A percentile compares a stretch with the other conserved stretches of the same genome.
phyloP scores from a whole-genome alignment of 2,888 invertebrate genomes.

The Tridacna gigas region DNA sequence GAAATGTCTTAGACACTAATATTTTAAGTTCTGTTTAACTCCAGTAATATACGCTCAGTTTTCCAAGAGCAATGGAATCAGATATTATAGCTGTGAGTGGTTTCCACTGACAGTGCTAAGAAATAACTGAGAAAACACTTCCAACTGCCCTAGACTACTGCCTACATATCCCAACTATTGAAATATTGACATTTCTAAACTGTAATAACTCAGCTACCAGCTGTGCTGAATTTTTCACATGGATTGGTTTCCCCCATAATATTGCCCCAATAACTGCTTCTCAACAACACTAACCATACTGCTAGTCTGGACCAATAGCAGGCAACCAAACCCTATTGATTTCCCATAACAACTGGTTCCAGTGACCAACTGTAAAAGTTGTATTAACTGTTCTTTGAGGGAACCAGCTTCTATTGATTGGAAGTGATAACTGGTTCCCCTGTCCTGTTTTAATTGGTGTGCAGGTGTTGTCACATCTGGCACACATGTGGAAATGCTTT shows the following conservation, averaged over 20 bases:
- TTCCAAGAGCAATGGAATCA: conserved; percentile 2
- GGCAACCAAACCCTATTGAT: conserved; percentile 30
- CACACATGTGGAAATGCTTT: conserved; percentile 42
- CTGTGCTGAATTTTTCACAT: conserved; percentile 30
- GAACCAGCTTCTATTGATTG: conserved; percentile 37
- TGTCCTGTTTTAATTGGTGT: conserved; percentile 24
- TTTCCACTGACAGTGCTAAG: conserved; percentile 1
- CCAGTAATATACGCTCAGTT: background rate
- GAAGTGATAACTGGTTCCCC: conserved; percentile 24
- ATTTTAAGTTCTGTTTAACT: no score
- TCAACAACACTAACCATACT: background rate
- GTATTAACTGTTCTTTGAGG: background rate
- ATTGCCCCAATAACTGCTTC: conserved; percentile 4
- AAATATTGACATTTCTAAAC: conserved; percentile 39
- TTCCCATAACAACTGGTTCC: conserved; percentile 21
- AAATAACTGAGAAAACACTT: conserved; percentile 8
- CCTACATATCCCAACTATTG: conserved; percentile 28
- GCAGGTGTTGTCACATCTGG: conserved; percentile 60
- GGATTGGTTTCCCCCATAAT: conserved; percentile 31
- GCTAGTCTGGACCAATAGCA: conserved; percentile 14
- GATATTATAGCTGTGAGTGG: background rate
- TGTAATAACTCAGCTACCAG: conserved; percentile 29
- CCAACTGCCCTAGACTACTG: conserved; percentile 20
- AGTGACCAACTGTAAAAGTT: conserved; percentile 24
- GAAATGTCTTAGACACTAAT: no score